Base-by-base conservation (phyloP, 2,888 invertebrate genomes). In the Parnassius orleans region DNA sequence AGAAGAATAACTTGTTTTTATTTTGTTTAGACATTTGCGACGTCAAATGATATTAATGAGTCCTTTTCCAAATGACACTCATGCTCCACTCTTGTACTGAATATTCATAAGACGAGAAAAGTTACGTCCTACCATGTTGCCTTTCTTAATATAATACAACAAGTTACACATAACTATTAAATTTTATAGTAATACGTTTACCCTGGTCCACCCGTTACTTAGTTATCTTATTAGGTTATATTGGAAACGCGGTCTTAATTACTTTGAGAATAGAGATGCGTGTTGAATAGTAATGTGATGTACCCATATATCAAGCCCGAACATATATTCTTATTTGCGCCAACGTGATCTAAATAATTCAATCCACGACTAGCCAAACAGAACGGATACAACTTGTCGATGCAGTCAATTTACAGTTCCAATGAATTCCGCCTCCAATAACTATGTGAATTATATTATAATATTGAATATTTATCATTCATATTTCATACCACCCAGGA, bases 201-300 rank as follows among this genome's bases (percentile, higher is more conserved):
- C 42, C 60, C 12, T 55, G 53, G 60, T 58, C 47, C 33, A 54
- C 24, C 48, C 53, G 56, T 60, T 57, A 63, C 61, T 65, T 51
- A 51, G 46, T 44, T 60, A 7, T 7, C 11, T 53, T 47, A 47
- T 63, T 53, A 57, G 50, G 63, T 47, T 57, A 58, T 59, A 65
- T 57, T 66, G 65, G 65, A 65, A 68, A 65, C 66, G 67, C 65
- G 65, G 65, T 68, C 69, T 72, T 69, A 71, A 72, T 70, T 70
- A 72, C 64, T 66, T 65, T 63, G 64, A 60, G 63, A 65, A 70
- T 73, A 70, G 73, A 75, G 72, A 71, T 76, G 75, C 74, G 78
- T 74, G 79, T 81, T 76, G 79, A 82, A 85, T 81, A 79, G 80
- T 78, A 86, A 85, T 81, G 75, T 76, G 72, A 78, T 78, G 74